Percentiles rank a stretch among this genome's conserved stretches.
Evolutionary conservation across 1,140 invertebrate species (phyloP).

Genomic region (Medauroidea extradentata): DNA sequence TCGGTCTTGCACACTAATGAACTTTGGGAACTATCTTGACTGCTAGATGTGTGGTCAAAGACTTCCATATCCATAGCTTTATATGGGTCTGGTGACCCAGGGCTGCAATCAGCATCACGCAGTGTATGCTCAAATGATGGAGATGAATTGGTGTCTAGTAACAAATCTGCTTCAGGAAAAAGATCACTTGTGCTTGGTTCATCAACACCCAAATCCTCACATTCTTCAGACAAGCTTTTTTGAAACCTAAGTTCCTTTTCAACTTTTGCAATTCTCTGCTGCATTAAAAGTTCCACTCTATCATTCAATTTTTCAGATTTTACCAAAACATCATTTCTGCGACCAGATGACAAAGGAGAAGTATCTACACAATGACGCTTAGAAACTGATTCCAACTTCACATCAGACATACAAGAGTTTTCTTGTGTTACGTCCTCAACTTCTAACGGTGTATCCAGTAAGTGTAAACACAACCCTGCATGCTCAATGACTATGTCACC

Average conservation of each 20-base stretch:
- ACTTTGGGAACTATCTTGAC: constrained; percentile 7
- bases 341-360: too few species aligned
- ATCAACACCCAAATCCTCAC: constrained; percentile 70
- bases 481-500: too few species aligned
- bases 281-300: neutral
- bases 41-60: constrained; percentile 6
- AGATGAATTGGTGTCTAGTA: constrained; percentile 57
- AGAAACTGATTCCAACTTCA: neutral
- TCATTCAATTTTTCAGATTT: neutral
- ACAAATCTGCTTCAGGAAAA: constrained; percentile 67
- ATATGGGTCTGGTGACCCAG: neutral
- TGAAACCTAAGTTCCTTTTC: constrained; percentile 54
- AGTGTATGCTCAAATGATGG: constrained; percentile 10
- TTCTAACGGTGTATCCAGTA: neutral
- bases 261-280: constrained; percentile 23
- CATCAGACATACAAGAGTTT: neutral
- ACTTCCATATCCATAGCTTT: neutral
- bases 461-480: too few species aligned
- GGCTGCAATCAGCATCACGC: neutral
- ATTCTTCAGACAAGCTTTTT: constrained; percentile 70
- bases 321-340: too few species aligned
- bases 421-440: neutral
- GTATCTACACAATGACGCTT: too few species aligned
- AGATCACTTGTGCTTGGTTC: constrained; percentile 70
- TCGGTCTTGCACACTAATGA: neutral